Conservation (phyloP, 2,888 invertebrate species). For the Eutolmus rufibarbis region DNA sequence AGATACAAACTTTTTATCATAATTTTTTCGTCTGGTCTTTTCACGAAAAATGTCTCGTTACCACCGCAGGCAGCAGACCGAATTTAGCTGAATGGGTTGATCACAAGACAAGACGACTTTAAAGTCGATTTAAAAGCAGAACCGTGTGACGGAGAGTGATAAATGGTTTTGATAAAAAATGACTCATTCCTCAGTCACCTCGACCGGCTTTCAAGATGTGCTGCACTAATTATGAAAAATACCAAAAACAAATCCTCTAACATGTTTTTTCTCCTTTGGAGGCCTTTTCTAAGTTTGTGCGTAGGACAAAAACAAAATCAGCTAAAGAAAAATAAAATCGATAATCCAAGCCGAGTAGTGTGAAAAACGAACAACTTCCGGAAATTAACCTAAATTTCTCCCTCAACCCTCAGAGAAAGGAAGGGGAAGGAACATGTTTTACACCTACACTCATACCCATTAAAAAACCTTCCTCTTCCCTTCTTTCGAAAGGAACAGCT, state of each 20-base stretch:
- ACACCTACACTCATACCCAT: neutral
- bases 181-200: neutral
- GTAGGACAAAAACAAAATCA: neutral
- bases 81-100: neutral
- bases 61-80: neutral
- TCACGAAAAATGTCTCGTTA: neutral
- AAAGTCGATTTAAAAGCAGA: neutral
- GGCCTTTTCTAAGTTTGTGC: neutral
- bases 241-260: neutral
- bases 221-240: neutral
- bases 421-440: neutral
- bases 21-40: neutral
- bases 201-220: neutral
- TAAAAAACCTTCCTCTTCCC: neutral
- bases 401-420: neutral
- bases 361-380: neutral
- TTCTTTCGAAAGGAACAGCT: neutral
- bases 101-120: neutral
- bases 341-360: neutral
- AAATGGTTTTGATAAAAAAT: neutral
- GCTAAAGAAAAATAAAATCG: neutral
- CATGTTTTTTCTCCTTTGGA: neutral
- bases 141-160: neutral
- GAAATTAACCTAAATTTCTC: neutral
- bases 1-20: neutral